Evolutionary conservation across 2,888 invertebrate genomes (phyloP), one percentile per base, ranked within the genome.

Genomic region (Parnassius glacialis): DNA sequence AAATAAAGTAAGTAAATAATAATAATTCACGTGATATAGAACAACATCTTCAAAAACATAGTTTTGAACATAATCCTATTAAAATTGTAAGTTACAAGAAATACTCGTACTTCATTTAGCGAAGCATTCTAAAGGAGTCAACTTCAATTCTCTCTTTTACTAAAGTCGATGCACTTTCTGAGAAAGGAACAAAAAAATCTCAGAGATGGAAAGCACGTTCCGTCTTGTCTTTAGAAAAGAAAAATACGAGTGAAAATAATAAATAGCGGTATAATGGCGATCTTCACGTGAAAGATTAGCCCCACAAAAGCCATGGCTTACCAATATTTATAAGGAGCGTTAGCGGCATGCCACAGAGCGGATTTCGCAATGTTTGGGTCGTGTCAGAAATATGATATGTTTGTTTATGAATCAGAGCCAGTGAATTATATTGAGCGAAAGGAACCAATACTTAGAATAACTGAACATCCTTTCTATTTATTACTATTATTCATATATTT

Each of bases 211-310:
- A 84, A 81, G 80, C 78, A 82, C 79, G 77, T 81, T 83, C 77
- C 74, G 76, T 79, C 83, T 85, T 84, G 84, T 85, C 87, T 85
- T 85, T 80, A 78, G 78, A 80, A 80, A 83, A 83, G 82, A 82
- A 87, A 86, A 88, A 84, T 83, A 77, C 76, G 81, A 75, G 79
- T 78, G 75, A 78, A 86, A 89, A 88, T 89, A 88, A 90, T 88
- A 90, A 90, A 91, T 89, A 85, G 87, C 84, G 80, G 87, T 84
- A 84, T 89, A 89, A 90, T 87, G 83, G 85, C 84, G 87, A 89
- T 88, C 86, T 90, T 83, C 86, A 87, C 87, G 89, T 85, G 81
- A 87, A 89, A 88, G 90, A 90, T 91, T 91, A 91, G 90, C 87
- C 83, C 87, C 83, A 84, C 87, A 85, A 85, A 89, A 90, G 89